phyloP scores from a whole-genome alignment of 2,113 vertebrate genomes.

The Strigops habroptila region DNA sequence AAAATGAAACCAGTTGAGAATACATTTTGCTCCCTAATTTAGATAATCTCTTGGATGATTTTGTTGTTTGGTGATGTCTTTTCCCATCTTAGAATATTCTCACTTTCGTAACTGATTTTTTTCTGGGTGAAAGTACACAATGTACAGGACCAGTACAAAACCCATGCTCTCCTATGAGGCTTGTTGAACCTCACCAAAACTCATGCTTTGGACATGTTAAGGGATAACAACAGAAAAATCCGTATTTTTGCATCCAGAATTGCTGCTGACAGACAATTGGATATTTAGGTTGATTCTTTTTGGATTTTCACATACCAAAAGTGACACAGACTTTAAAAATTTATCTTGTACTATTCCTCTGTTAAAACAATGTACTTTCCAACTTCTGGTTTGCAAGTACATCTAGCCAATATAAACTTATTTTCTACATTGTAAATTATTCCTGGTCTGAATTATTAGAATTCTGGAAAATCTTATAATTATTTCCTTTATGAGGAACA shows the following conservation, averaged over 20 bases:
- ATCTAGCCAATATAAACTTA: not conserved
- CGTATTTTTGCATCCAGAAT: not conserved
- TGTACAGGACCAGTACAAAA: not conserved
- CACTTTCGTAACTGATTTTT: not conserved
- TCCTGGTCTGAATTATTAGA: not conserved
- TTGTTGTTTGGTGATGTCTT: not conserved
- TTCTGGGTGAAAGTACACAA: not conserved
- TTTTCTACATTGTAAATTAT: not conserved
- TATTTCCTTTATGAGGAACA: not conserved
- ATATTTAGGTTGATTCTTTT: not conserved
- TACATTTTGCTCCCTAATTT: not conserved
- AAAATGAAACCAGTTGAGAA: not conserved
- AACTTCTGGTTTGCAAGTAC: not conserved
- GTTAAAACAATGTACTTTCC: not conserved
- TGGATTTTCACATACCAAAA: not conserved
- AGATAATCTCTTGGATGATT: not conserved
- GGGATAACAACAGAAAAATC: not conserved
- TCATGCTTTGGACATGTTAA: not conserved
- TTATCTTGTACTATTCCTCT: not conserved
- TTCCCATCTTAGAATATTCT: not conserved
- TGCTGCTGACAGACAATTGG: not conserved
- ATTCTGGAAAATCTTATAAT: not conserved
- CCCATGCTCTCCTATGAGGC: accelerated
- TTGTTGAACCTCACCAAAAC: not conserved
- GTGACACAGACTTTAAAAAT: not conserved